A percentile compares a stretch with the other conserved stretches of the same genome.
These are phyloP conservation scores for Melipona bicolor DNA, from an alignment of 2,888 invertebrate genomes.

Conservation along the genomic window DNA sequence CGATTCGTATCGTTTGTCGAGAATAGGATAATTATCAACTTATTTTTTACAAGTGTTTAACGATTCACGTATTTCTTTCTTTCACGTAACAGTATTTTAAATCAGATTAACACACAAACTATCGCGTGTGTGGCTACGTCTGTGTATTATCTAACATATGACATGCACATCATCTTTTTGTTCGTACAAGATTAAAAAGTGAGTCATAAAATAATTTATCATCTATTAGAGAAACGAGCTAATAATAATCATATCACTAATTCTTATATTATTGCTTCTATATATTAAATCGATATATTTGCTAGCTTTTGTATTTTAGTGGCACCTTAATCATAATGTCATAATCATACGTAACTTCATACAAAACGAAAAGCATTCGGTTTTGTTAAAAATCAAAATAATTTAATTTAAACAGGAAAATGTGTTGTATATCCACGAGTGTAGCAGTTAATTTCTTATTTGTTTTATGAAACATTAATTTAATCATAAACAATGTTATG, in stretches of 20 bases:
- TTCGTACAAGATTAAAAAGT: conserved; percentile 32
- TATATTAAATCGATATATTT: conserved; percentile 43
- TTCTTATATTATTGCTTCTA: conserved; percentile 62
- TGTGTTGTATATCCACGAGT: conserved; percentile 26
- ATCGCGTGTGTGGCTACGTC: neutral
- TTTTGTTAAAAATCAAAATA: conserved; percentile 58
- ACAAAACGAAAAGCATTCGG: conserved; percentile 26
- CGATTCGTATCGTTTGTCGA: conserved; percentile 26
- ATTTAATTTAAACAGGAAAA: conserved; percentile 36
- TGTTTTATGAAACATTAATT: conserved; percentile 52
- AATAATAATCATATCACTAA: conserved; percentile 62
- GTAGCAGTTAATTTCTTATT: conserved; percentile 51
- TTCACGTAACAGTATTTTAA: conserved; percentile 45
- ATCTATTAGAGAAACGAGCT: conserved; percentile 35
- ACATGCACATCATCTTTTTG: conserved; percentile 29
- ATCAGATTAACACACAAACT: conserved; percentile 20
- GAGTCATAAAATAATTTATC: conserved; percentile 45
- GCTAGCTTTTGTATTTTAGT: conserved; percentile 65
- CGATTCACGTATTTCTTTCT: conserved; percentile 10
- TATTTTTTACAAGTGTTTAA: conserved; percentile 27
- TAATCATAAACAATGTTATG: conserved; percentile 40
- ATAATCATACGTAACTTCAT: conserved; percentile 39
- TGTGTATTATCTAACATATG: conserved; percentile 21
- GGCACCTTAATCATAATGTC: conserved; percentile 48
- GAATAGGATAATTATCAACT: conserved; percentile 23